A percentile compares a stretch with the other conserved stretches of the same genome.
phyloP scores from a whole-genome alignment of 2,797 vertebrate species.

The Enteromius fasciolatus region DNA sequence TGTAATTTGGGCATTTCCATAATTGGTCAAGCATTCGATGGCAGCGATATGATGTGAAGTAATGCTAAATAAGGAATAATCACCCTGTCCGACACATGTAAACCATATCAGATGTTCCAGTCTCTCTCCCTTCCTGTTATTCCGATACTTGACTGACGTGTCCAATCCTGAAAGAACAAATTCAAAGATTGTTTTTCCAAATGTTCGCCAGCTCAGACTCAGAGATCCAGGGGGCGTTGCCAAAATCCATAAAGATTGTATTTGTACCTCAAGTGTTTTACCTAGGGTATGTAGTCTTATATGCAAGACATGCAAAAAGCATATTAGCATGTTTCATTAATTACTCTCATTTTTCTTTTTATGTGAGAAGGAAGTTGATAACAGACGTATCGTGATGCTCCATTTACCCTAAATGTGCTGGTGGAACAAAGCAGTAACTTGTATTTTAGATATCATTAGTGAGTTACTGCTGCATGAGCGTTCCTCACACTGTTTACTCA shows the following conservation, averaged over 20 bases:
- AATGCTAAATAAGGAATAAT: constrained; percentile 34
- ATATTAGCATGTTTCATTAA: background rate
- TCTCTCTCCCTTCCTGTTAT: constrained; percentile 7
- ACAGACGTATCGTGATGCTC: background rate
- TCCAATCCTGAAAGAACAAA: constrained; percentile 12
- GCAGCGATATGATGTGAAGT: background rate
- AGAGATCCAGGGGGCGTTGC: background rate
- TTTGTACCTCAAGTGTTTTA: background rate
- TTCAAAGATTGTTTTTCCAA: constrained; percentile 11
- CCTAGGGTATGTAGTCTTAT: background rate
- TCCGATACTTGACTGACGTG: constrained; percentile 6
- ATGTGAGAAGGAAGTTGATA: background rate
- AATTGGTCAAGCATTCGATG: constrained; percentile 5
- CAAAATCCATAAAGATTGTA: background rate
- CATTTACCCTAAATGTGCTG: background rate
- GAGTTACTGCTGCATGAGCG: constrained; percentile 11
- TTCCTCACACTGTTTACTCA: background rate
- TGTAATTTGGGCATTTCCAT: background rate
- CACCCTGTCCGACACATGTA: background rate
- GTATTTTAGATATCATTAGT: constrained; percentile 17
- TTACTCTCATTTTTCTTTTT: background rate
- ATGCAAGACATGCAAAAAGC: background rate
- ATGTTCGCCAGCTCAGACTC: background rate
- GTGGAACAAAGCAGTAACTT: background rate
- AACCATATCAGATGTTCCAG: constrained; percentile 24